Evolutionary conservation across 2,113 vertebrate genomes (phyloP).

Genomic region (Turnix velox): DNA sequence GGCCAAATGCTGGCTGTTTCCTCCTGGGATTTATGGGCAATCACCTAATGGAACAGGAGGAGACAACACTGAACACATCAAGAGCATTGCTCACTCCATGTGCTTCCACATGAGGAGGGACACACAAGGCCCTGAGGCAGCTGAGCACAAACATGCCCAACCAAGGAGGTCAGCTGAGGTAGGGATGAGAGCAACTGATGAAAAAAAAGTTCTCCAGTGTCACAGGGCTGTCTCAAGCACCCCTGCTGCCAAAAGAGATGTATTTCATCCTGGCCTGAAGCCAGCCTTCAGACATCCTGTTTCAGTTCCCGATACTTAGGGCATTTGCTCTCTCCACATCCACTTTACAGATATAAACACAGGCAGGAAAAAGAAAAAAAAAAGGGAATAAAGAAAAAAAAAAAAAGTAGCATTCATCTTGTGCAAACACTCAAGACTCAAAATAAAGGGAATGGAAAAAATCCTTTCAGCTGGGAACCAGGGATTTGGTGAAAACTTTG

Average conservation of each 20-base stretch:
- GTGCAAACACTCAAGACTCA: background rate
- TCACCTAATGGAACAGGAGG: fast-evolving
- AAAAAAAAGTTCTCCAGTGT: constrained; percentile 48
- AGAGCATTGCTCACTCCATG: fast-evolving
- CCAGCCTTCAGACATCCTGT: constrained; percentile 47
- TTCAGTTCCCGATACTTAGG: constrained; percentile 49
- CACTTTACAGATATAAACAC: constrained; percentile 26
- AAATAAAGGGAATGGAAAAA: background rate
- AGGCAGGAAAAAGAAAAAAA: background rate
- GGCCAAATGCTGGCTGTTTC: fast-evolving
- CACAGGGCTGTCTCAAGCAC: constrained; percentile 47
- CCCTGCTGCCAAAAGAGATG: constrained; percentile 55
- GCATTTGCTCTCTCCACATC: constrained; percentile 30
- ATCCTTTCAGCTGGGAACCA: background rate
- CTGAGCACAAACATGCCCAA: background rate
- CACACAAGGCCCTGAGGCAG: fast-evolving
- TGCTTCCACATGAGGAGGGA: fast-evolving
- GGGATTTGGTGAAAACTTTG: background rate
- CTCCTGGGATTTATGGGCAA: fast-evolving
- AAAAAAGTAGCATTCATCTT: background rate
- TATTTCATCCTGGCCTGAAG: constrained; percentile 48
- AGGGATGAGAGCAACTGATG: background rate
- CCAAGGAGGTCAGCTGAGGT: constrained; percentile 8
- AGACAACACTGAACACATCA: fast-evolving
- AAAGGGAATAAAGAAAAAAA: background rate